Conservation (phyloP, 2,113 vertebrate genomes). For the Eublepharis macularius region DNA sequence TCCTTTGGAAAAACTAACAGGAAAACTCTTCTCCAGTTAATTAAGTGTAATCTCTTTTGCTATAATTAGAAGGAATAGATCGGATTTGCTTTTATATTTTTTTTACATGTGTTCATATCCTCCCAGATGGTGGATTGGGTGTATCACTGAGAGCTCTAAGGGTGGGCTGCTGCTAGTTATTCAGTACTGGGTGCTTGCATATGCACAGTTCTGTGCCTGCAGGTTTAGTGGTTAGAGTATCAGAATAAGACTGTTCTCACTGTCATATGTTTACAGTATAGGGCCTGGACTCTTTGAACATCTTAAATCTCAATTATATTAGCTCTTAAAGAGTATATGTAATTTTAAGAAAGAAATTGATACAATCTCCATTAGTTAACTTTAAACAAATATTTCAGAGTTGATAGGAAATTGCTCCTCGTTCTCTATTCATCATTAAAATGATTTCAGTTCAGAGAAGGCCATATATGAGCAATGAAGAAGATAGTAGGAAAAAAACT, state of each 20-base stretch:
- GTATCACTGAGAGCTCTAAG: neutral
- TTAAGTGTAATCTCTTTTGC: neutral
- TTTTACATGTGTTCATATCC: neutral
- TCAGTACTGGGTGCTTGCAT: neutral
- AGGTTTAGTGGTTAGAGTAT: too few relatives aligned
- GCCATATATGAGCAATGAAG: neutral
- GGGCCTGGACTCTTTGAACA: too few relatives aligned
- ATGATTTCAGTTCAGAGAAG: neutral
- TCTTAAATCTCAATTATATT: neutral
- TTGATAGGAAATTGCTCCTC: neutral
- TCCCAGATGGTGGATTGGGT: neutral
- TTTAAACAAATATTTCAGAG: neutral
- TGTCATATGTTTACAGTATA: neutral
- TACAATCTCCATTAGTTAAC: neutral
- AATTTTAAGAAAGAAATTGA: neutral
- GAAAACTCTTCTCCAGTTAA: neutral
- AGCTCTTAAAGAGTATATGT: neutral
- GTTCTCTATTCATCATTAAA: neutral
- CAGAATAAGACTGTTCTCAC: neutral
- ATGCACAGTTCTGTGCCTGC: neutral
- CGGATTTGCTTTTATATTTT: neutral
- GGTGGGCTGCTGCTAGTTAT: neutral
- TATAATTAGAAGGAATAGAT: neutral
- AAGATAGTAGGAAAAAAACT: neutral
- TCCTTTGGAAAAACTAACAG: neutral